Percentiles rank a stretch among this genome's conserved stretches.
These are phyloP conservation scores for Phaethon lepturus DNA, from an alignment of 2,113 vertebrate genomes.

Conservation along the genomic window DNA sequence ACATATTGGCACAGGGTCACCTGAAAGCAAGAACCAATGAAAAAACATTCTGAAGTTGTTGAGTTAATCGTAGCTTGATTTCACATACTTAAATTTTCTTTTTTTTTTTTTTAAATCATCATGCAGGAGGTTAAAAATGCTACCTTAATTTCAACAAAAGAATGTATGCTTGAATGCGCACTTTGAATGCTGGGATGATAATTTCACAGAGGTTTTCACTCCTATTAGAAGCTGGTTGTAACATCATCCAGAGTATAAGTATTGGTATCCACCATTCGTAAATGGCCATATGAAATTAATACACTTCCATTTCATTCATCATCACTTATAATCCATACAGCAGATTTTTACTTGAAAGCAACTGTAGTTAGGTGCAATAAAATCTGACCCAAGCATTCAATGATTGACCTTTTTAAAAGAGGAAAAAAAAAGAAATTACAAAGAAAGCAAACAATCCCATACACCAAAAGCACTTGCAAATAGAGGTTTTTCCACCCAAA, in stretches of 20 bases:
- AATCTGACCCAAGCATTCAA: neutral
- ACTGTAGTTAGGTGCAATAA: slow-evolving; percentile 1
- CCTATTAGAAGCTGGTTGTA: neutral
- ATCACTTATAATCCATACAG: neutral
- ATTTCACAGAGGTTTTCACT: neutral
- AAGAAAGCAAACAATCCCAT: neutral
- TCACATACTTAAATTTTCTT: neutral
- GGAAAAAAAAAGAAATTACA: neutral
- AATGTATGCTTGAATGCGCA: neutral
- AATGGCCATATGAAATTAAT: neutral
- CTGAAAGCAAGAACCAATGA: neutral
- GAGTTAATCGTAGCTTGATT: neutral
- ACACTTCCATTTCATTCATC: neutral
- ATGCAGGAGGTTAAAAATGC: neutral
- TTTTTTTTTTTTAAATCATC: neutral
- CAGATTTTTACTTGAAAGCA: neutral
- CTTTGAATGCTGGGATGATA: neutral
- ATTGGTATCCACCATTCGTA: neutral
- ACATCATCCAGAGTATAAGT: neutral
- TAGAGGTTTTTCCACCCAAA: neutral
- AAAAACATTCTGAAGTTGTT: neutral
- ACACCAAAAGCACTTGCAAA: neutral
- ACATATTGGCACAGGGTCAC: neutral
- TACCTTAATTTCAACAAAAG: neutral
- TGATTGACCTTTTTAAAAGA: neutral